These are phyloP conservation scores for Megastigmus dorsalis DNA, from an alignment of 2,888 invertebrate species.

Conservation along the genomic window DNA sequence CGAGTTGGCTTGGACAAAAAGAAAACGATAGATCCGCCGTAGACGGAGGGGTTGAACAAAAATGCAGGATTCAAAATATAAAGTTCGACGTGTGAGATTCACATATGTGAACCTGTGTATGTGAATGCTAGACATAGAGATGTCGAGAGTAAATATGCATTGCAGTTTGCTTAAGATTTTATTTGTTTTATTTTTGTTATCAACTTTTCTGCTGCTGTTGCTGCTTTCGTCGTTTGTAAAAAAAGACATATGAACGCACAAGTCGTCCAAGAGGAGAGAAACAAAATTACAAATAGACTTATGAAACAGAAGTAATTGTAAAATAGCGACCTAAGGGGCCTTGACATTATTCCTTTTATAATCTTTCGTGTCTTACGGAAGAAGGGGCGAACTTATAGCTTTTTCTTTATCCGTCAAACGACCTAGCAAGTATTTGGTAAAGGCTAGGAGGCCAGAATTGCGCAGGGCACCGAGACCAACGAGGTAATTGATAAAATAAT, in stretches of 20 bases:
- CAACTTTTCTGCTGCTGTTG: conserved; percentile 40
- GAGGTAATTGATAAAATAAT: too few species aligned
- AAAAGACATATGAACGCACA: conserved; percentile 38
- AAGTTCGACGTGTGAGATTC: conserved; percentile 27
- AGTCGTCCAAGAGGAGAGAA: conserved; percentile 38
- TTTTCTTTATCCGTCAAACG: conserved; percentile 65
- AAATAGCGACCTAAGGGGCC: conserved; percentile 45
- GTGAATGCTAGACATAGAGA: conserved; percentile 34
- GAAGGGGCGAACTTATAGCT: conserved; percentile 65
- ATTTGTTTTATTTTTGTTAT: conserved; percentile 16
- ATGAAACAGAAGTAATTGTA: conserved; percentile 45
- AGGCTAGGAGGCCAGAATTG: conserved; percentile 70
- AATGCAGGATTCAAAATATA: conserved; percentile 41
- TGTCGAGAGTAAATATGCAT: conserved; percentile 51
- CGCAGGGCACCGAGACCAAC: conserved; percentile 69
- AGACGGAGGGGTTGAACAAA: conserved; percentile 37
- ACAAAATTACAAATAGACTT: conserved; percentile 48
- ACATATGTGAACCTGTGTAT: conserved; percentile 7
- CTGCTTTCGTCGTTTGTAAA: conserved; percentile 43
- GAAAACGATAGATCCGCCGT: conserved; percentile 65
- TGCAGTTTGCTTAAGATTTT: conserved; percentile 46
- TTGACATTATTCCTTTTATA: conserved; percentile 48
- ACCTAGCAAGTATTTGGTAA: conserved; percentile 73
- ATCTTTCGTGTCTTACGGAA: conserved; percentile 39
- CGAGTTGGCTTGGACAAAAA: conserved; percentile 65